phyloP scores from a whole-genome alignment of 2,888 invertebrate genomes.

The Trichogramma dendrolimi region DNA sequence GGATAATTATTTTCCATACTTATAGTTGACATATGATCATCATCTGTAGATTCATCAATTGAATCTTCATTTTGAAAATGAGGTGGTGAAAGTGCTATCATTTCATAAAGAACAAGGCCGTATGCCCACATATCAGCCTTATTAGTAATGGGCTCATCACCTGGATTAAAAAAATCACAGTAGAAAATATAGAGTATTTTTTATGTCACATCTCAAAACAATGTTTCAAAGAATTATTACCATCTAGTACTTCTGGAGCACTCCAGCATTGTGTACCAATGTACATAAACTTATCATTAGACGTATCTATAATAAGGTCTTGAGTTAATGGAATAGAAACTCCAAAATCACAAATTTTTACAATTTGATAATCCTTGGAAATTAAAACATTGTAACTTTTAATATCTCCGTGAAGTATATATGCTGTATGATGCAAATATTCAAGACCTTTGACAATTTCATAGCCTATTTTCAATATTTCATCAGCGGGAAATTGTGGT shows the following conservation, averaged over 20 bases:
- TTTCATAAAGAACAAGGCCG: constrained; percentile 78
- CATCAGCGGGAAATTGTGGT: constrained; percentile 59
- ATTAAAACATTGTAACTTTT: constrained; percentile 80
- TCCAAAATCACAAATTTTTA: constrained; percentile 82
- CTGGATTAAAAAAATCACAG: constrained; percentile 30
- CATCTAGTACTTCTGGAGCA: constrained; percentile 70
- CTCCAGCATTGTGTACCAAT: constrained; percentile 76
- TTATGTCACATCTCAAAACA: constrained; percentile 1
- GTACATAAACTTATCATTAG: constrained; percentile 58
- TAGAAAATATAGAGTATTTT: constrained; percentile 4
- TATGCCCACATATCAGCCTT: constrained; percentile 79
- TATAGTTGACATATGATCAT: constrained; percentile 13
- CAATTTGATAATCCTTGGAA: constrained; percentile 68
- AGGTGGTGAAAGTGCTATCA: constrained; percentile 70
- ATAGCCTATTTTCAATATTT: constrained; percentile 63
- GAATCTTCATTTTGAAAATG: constrained; percentile 53
- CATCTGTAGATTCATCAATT: constrained; percentile 36
- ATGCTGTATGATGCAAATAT: constrained; percentile 71
- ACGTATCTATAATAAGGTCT: constrained; percentile 56
- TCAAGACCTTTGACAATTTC: constrained; percentile 70
- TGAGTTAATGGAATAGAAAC: constrained; percentile 69
- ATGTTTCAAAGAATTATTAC: constrained; percentile 36
- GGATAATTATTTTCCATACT: constrained; percentile 31
- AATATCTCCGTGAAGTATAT: constrained; percentile 75
- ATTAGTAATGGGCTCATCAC: constrained; percentile 58